A percentile compares a stretch with the other conserved stretches of the same genome.
Evolutionary conservation across 2,797 vertebrate genomes (phyloP).

Genomic region (Aeoliscus strigatus): DNA sequence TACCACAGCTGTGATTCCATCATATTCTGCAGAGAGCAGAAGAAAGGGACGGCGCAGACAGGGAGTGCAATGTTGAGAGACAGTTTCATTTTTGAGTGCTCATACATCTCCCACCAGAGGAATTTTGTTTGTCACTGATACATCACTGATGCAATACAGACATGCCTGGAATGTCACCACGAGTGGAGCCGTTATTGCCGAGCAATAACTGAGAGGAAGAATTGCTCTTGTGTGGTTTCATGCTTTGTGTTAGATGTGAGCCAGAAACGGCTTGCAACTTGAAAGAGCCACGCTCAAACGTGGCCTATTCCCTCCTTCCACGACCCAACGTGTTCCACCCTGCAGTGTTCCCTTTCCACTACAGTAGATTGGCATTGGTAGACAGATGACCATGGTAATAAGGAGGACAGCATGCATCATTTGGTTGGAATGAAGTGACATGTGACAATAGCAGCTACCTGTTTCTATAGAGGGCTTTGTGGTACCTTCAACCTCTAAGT

Average conservation of each 20-base stretch:
- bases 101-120: slow-evolving; percentile 15
- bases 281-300: slow-evolving; percentile 43
- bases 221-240: slow-evolving; percentile 45
- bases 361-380: slow-evolving; percentile 41
- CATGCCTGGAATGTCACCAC: slow-evolving; percentile 28
- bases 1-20: slow-evolving; percentile 44
- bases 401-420: slow-evolving; percentile 17
- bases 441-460: slow-evolving; percentile 39
- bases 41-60: slow-evolving; percentile 10
- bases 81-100: slow-evolving; percentile 4
- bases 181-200: slow-evolving; percentile 28
- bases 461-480: slow-evolving; percentile 50
- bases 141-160: slow-evolving; percentile 26
- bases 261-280: slow-evolving; percentile 51
- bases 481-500: slow-evolving; percentile 44
- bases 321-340: slow-evolving; percentile 39
- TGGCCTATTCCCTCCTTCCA: slow-evolving; percentile 48
- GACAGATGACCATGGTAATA: slow-evolving; percentile 51
- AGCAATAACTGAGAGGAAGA: slow-evolving; percentile 39
- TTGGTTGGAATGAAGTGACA: slow-evolving; percentile 14
- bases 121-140: slow-evolving; percentile 24
- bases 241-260: slow-evolving; percentile 53
- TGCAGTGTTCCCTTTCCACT: slow-evolving; percentile 36
- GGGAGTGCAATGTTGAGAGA: slow-evolving; percentile 20
- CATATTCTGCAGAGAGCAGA: slow-evolving; percentile 18